Base-by-base conservation (phyloP, 2,888 invertebrate genomes). In the Drosophila kanekoi region DNA sequence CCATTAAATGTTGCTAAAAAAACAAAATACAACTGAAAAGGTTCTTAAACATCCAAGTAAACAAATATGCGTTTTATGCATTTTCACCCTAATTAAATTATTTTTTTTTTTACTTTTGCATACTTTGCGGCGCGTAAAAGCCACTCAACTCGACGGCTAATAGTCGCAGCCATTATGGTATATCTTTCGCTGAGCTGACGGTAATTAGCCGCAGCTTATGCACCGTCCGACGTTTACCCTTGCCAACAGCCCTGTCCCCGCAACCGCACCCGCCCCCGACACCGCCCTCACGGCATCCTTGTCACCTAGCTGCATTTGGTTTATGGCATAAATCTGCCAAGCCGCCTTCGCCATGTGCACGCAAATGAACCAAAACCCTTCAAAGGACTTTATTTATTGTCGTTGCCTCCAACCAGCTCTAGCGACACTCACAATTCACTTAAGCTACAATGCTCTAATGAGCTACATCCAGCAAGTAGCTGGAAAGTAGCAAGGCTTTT, bases 121-220 rank as follows among this genome's bases (percentile, higher is more conserved):
- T 48, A 62, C 54, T 77, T 67, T 20, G 58, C 28, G 41, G 58
- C 40, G 52, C 38, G 11, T 47, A 13, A 41, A 62, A 75, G 40
- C 58, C 62, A 52, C 53, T 57, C 35, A 62, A 51, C 61, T 71
- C 53, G 38, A 23, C 44, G 51, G 74, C 62, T 81, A 77, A 77
- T 77, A 79, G 79, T 72, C 72, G 59, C 52, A 68, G 54, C 67
- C 76, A 83, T 78, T 73, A 78, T 66, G 76, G 41, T 38, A 45
- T 68, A 52, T 65, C 63, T 67, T 71, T 65, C 52, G 56, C 66
- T 70, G 71, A 73, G 71, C 70, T 73, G 33, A 49, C 53, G 61
- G 66, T 85, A 87, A 83, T 83, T 85, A 87, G 77, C 77, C 68
- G 68, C 72, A 81, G 77, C 65, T 69, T 75, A 76, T 73, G 76